Percentiles rank a stretch among this genome's conserved stretches.
Evolutionary conservation across 1,140 invertebrate genomes (phyloP).

Genomic region (Ylistrum balloti): DNA sequence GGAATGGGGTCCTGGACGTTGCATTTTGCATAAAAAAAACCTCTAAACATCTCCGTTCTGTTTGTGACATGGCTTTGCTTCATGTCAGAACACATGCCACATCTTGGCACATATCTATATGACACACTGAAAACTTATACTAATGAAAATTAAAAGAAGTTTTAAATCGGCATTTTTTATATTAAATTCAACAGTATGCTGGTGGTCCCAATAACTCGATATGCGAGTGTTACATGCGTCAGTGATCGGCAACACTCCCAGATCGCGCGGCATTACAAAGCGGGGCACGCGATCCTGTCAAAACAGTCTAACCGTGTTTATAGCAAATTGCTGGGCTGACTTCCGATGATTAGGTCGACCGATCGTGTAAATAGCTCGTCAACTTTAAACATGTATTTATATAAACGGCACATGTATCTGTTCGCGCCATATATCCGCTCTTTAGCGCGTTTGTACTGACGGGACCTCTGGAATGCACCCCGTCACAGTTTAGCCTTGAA

Average conservation of each 20-base stretch:
- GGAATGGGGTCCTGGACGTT: too few species aligned
- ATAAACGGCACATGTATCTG: background rate
- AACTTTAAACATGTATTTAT: background rate
- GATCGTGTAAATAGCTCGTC: conserved; percentile 14
- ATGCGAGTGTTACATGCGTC: background rate
- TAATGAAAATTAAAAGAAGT: background rate
- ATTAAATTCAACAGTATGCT: background rate
- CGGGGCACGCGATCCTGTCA: conserved; percentile 29
- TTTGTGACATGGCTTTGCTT: background rate
- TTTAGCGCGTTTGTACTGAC: background rate
- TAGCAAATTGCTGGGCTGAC: background rate
- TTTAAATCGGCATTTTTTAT: background rate
- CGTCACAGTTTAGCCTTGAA: too few species aligned
- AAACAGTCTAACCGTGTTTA: background rate
- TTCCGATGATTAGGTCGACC: background rate
- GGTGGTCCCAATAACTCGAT: conserved; percentile 1
- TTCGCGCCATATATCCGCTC: background rate
- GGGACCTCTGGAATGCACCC: background rate
- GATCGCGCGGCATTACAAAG: background rate
- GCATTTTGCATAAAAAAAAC: too few species aligned
- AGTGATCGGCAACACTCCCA: background rate
- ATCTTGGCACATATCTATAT: conserved; percentile 7
- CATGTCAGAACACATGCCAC: background rate
- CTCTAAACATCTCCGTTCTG: background rate
- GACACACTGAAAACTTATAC: background rate